phyloP scores from a whole-genome alignment of 2,797 vertebrate genomes.

The Poeciliopsis paucimaculata region DNA sequence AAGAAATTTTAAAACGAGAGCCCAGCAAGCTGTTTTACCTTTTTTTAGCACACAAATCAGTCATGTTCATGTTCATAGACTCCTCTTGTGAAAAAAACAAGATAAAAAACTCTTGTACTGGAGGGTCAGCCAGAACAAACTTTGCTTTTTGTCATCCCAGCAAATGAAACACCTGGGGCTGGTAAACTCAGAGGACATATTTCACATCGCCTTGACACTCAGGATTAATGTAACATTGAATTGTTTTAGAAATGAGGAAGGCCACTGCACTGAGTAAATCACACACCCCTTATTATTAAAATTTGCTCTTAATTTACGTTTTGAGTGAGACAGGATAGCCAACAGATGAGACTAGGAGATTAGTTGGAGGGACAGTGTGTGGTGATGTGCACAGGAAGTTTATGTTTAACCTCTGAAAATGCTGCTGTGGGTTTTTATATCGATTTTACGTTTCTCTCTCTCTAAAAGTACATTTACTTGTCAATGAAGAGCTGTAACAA shows the following conservation, averaged over 20 bases:
- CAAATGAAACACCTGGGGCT: constrained; percentile 84
- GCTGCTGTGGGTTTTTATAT: constrained; percentile 43
- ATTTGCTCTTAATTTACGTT: constrained; percentile 69
- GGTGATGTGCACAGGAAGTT: constrained; percentile 69
- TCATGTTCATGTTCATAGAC: constrained; percentile 26
- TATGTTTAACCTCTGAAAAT: constrained; percentile 52
- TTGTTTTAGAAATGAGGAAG: constrained; percentile 77
- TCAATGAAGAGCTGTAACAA: not conserved
- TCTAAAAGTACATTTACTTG: not conserved
- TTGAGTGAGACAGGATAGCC: constrained; percentile 50
- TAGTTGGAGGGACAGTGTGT: constrained; percentile 51
- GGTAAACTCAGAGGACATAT: constrained; percentile 71
- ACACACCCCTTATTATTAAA: constrained; percentile 76
- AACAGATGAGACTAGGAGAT: constrained; percentile 60
- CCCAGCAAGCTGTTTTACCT: constrained; percentile 36
- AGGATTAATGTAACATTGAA: constrained; percentile 78
- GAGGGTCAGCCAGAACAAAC: constrained; percentile 78
- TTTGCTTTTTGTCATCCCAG: constrained; percentile 73
- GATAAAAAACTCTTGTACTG: constrained; percentile 65
- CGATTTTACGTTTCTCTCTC: constrained; percentile 14
- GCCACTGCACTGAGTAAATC: constrained; percentile 71
- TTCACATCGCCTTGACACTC: constrained; percentile 70
- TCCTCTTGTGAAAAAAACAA: constrained; percentile 39
- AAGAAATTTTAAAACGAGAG: constrained; percentile 36
- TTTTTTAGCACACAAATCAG: constrained; percentile 25